Evolutionary conservation across 2,797 vertebrate genomes (phyloP), one percentile per base, ranked within the genome.

Genomic region (Chelmon rostratus): DNA sequence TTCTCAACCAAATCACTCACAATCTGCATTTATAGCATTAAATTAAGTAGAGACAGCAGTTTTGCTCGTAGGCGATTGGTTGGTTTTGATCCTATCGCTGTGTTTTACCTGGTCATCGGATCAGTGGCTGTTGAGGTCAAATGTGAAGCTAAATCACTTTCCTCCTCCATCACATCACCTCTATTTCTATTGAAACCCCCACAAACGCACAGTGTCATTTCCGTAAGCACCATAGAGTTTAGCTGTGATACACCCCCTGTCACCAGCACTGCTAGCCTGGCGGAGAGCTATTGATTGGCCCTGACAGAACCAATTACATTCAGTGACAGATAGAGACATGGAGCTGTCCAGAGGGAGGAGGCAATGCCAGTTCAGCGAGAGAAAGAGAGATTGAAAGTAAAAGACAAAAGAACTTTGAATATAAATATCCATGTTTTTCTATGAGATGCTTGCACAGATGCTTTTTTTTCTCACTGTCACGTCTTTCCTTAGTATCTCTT

Each of bases 241-340:
- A 89, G 87, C 84, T 92, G 89, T 83, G 87, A 90, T 90, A 84
- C 87, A 83, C 84, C 86, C 70, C 79, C 87, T 89, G 89, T 92
- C 92, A 90, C 79, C 86, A 67, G 79, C 85, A 87, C 81, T 86
- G 74, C 86, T 31, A 81, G 84, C 85, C 89, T 91, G 88, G 82
- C 50, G 74, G 88, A 86, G 88, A 90, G 88, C 87, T 92, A 93
- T 93, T 93, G 92, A 94, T 93, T 93, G 93, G 90, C 67, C 82
- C 81, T 93, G 94, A 93, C 93, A 93, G 92, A 94, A 93, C 90
- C 93, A 93, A 94, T 95, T 94, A 94, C 91, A 91, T 91, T 92
- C 89, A 89, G 88, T 91, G 88, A 88, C 87, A 92, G 91, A 92
- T 91, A 90, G 88, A 91, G 89, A 92, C 91, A 93, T 87, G 81